These are phyloP conservation scores for Leptinotarsa juncta DNA, from an alignment of 2,888 invertebrate genomes.

Conservation along the genomic window DNA sequence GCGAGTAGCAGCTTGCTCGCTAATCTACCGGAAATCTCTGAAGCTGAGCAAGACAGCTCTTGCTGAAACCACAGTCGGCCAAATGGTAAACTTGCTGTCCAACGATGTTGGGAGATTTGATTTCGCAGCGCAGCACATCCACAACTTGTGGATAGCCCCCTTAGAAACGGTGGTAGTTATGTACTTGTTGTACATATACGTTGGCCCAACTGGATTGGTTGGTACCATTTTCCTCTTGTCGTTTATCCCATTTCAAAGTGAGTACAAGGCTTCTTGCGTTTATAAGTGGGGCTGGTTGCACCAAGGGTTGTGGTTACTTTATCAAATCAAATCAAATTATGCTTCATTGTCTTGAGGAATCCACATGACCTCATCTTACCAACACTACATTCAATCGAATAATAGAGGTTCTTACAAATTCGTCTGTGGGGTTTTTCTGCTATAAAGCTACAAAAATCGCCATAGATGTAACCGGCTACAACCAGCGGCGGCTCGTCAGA, in stretches of 20 bases:
- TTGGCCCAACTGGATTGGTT: conserved; percentile 62
- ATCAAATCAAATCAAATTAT: conserved; percentile 4
- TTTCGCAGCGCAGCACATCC: conserved; percentile 79
- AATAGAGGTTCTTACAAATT: no score
- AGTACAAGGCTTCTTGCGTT: conserved; percentile 74
- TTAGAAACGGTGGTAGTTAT: conserved; percentile 70
- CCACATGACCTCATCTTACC: no score
- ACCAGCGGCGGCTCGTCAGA: no score
- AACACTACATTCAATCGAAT: no score
- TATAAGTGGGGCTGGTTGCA: conserved; percentile 23
- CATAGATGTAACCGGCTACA: no score
- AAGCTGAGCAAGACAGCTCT: conserved; percentile 48
- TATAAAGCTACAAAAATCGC: no score
- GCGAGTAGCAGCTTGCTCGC: conserved; percentile 82
- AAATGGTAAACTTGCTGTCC: conserved; percentile 53
- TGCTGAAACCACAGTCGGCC: conserved; percentile 51
- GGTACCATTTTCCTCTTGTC: conserved; percentile 62
- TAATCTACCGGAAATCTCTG: conserved; percentile 75
- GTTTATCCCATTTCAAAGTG: conserved; percentile 61
- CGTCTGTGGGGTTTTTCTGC: no score
- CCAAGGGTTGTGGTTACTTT: not conserved
- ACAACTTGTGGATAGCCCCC: conserved; percentile 83
- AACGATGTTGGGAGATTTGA: conserved; percentile 81
- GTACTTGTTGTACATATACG: conserved; percentile 66
- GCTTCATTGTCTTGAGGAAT: not conserved